Evolutionary conservation across 2,113 vertebrate genomes (phyloP).

Genomic region (Columba livia): DNA sequence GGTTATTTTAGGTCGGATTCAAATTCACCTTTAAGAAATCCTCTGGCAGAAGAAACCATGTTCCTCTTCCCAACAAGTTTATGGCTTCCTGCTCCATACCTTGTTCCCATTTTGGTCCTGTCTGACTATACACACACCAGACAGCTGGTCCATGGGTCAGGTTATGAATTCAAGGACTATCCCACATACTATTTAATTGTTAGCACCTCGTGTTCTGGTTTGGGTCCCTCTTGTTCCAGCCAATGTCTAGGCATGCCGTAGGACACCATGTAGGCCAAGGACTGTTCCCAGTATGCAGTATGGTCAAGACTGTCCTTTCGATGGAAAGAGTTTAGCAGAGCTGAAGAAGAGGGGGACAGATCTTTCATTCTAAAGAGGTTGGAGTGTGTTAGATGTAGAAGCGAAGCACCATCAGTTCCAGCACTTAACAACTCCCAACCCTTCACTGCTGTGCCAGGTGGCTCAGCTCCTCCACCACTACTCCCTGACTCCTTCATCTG

Average conservation of each 20-base stretch:
- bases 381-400: not conserved
- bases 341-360: not conserved
- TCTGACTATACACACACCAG: not conserved
- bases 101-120: not conserved
- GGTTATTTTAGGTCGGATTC: not conserved
- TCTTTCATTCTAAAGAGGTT: not conserved
- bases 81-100: not conserved
- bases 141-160: not conserved
- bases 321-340: not conserved
- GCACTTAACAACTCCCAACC: not conserved
- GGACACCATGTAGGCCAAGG: not conserved
- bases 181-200: not conserved
- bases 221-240: not conserved
- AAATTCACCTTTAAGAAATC: not conserved
- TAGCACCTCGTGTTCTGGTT: not conserved
- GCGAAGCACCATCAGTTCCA: not conserved
- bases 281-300: not conserved
- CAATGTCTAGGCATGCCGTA: not conserved
- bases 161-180: not conserved
- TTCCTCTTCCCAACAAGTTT: not conserved
- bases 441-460: not conserved
- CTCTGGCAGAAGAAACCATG: not conserved
- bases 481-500: fast-evolving
- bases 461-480: not conserved
- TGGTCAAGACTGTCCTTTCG: not conserved